Conservation (phyloP, 2,888 invertebrate species). For the Drosophila dives region DNA sequence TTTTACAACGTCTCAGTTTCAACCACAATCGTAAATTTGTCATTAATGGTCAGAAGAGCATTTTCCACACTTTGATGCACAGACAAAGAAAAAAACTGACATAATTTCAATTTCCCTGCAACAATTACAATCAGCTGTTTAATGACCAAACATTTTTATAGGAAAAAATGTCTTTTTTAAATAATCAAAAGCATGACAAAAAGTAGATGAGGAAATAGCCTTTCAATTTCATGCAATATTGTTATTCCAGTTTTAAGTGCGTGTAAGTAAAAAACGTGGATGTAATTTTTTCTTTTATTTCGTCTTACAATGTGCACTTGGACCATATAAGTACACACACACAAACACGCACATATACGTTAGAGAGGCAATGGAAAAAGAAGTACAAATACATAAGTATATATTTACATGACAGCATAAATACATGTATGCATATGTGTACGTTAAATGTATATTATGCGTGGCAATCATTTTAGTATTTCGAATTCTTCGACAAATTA, state of each 20-base stretch:
- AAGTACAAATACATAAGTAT: background rate
- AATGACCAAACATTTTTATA: background rate
- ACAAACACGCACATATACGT: background rate
- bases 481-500: background rate
- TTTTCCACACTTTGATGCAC: background rate
- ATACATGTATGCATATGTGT: background rate
- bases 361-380: slow-evolving; percentile 2
- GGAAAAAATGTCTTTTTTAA: background rate
- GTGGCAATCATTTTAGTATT: slow-evolving; percentile 7
- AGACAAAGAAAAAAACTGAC: background rate
- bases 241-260: background rate
- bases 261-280: background rate
- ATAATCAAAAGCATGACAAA: background rate
- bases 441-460: background rate
- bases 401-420: background rate
- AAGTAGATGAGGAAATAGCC: background rate
- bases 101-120: background rate
- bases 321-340: background rate
- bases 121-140: slow-evolving; percentile 7
- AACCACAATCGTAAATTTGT: background rate
- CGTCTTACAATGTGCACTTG: slow-evolving; percentile 1
- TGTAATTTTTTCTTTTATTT: background rate
- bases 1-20: background rate
- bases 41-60: background rate
- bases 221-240: background rate